Conservation (phyloP, 2,888 invertebrate genomes). For the Ceriagrion tenellum region DNA sequence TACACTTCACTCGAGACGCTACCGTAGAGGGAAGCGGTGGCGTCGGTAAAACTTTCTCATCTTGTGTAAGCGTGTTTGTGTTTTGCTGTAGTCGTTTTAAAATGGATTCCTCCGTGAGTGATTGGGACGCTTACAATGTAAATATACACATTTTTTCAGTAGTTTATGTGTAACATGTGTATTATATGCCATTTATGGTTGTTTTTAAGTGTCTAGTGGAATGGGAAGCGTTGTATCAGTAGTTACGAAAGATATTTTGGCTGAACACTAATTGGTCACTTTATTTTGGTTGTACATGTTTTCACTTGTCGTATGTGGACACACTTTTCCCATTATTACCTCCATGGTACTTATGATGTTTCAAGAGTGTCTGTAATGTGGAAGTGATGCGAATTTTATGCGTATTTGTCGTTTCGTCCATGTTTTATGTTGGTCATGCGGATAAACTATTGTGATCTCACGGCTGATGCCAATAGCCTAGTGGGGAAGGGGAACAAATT, state of each 20-base stretch:
- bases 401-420: background rate
- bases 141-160: background rate
- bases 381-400: background rate
- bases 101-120: background rate
- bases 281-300: background rate
- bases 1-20: slow-evolving; percentile 10
- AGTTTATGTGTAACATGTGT: background rate
- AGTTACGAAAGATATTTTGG: background rate
- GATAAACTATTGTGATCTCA: background rate
- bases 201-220: background rate
- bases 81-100: slow-evolving; percentile 36
- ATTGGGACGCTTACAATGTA: slow-evolving; percentile 56
- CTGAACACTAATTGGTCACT: background rate
- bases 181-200: background rate
- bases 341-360: too few species aligned
- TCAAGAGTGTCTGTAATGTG: background rate
- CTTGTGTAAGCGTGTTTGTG: slow-evolving; percentile 34
- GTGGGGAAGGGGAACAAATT: background rate
- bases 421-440: background rate
- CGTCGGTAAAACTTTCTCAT: background rate
- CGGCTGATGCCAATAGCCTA: background rate
- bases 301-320: background rate
- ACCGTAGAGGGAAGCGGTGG: background rate
- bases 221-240: background rate
- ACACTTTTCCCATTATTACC: too few species aligned